Evolutionary conservation across 2,888 invertebrate species (phyloP).

Genomic region (Ectropis crepuscularia): DNA sequence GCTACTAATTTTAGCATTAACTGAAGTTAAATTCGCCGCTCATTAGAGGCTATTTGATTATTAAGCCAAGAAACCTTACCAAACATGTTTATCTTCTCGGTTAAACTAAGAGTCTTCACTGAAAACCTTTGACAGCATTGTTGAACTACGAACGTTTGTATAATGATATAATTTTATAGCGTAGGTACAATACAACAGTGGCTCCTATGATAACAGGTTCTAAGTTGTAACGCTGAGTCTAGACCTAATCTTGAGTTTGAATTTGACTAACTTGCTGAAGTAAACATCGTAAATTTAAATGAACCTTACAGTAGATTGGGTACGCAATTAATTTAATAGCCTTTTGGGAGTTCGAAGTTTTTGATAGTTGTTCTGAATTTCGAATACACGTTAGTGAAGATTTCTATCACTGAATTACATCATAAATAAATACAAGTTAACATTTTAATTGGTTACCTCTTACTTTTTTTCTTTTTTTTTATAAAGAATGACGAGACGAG

Average conservation of each 20-base stretch:
- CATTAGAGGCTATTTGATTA: constrained; percentile 7
- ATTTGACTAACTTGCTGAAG: constrained; percentile 18
- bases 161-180: too few relatives aligned
- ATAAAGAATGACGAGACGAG: too few relatives aligned
- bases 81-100: constrained; percentile 22
- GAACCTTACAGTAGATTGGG: constrained; percentile 5
- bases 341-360: constrained; percentile 2
- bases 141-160: too few relatives aligned
- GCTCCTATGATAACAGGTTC: too few relatives aligned
- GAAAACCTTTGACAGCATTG: too few relatives aligned
- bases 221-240: background rate
- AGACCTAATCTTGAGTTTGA: constrained; percentile 21
- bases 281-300: constrained; percentile 27
- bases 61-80: constrained; percentile 17
- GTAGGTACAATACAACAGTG: too few relatives aligned
- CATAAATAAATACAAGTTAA: too few relatives aligned
- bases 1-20: background rate
- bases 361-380: constrained; percentile 5
- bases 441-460: too few relatives aligned
- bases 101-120: constrained; percentile 14
- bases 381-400: too few relatives aligned
- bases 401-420: too few relatives aligned
- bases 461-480: too few relatives aligned
- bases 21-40: constrained; percentile 1
- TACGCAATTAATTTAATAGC: constrained; percentile 16